Conservation (phyloP, 1,140 invertebrate species). For the Pseudoatta argentina region DNA sequence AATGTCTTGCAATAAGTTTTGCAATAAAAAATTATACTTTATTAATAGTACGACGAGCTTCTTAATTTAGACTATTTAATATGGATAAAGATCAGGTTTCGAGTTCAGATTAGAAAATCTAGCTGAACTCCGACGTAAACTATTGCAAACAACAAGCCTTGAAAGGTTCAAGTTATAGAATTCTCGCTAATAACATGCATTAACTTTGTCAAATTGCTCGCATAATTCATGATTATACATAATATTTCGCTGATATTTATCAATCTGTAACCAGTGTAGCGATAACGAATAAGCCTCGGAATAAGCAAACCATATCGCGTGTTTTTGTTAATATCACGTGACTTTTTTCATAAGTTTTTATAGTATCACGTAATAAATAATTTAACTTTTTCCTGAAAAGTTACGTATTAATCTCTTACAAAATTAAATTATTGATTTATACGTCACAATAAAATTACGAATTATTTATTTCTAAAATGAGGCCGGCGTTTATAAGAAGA, state of each 20-base stretch:
- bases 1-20: neutral
- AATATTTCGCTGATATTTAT: constrained; percentile 20
- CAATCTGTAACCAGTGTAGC: neutral
- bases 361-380: neutral
- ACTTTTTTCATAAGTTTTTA: neutral
- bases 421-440: constrained; percentile 23
- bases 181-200: constrained; percentile 24
- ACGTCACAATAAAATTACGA: neutral
- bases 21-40: neutral
- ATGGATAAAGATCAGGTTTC: neutral
- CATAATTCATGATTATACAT: constrained; percentile 29
- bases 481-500: neutral
- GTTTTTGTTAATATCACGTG: constrained; percentile 18
- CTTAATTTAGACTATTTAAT: neutral
- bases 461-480: constrained; percentile 21
- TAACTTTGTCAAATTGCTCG: constrained; percentile 13
- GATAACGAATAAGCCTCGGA: constrained; percentile 23
- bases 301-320: constrained; percentile 16
- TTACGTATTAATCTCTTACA: constrained; percentile 1
- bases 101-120: neutral
- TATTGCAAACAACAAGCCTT: constrained; percentile 12
- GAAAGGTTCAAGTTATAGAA: constrained; percentile 22
- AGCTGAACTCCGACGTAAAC: neutral
- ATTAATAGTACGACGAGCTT: neutral
- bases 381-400: constrained; percentile 10